Evolutionary conservation across 2,113 vertebrate genomes (phyloP), one percentile per base, ranked within the genome.

Genomic region (Spilogale gracilis): DNA sequence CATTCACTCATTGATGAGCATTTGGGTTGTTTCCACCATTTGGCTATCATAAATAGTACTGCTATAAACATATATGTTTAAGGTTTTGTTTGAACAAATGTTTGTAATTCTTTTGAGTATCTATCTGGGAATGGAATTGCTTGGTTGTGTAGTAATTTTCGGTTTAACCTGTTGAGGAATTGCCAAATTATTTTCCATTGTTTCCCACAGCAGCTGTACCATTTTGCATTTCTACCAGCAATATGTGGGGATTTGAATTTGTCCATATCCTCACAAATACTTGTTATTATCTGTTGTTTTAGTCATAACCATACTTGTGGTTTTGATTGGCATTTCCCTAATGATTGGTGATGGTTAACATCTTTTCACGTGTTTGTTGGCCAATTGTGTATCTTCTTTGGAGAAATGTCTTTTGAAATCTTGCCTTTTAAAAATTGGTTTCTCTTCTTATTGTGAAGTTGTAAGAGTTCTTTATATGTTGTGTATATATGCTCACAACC

Each of bases 301-400:
- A 43, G 43, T 60, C 43, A 83, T 83, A 88, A 9, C 20, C 32
- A 43, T 86, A 43, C 18, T 82, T 82, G 38, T 89, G 3, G 56
- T 63, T 94, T 67, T 56, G 18, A 82, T 91, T 91, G 82, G 23
- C 74, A 96, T 95, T 96, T 83, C 80, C 56, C 23, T 92, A 58
- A 89, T 79, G 45, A 65, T 65, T 89, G 95, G 43, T 56, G 38
- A 56, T 84, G 52, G 50, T 89, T 30, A 84, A 14, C 16, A 89
- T 63, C 61, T 95, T 92, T 93, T 84, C n/a, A 69, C 16, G 20
- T 82, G 63, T 52, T n/a, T 78, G 32, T 83, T n/a, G 16, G 27
- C 20, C 71, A 45, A 71, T 50, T 90, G 25, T 65, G 65, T 80
- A 65, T 85, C 18, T 85, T 80, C 13, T 89, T 73, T 89, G 56